Conservation (phyloP, 2,888 invertebrate genomes). For the Hirtodrosophila duncani region DNA sequence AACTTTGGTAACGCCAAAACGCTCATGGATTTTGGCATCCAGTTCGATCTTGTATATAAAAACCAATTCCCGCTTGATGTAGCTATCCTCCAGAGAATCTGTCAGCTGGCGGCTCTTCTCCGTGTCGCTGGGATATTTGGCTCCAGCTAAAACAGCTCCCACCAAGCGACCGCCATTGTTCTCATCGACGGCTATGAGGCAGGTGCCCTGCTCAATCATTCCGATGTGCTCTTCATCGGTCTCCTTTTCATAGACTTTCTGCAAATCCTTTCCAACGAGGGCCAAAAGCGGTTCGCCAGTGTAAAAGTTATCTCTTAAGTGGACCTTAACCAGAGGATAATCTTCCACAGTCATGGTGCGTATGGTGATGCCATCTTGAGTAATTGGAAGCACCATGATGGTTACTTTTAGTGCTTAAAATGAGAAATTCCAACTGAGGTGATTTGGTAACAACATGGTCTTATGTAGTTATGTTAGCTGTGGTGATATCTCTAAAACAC, state of each 20-base stretch:
- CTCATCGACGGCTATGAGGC: slow-evolving; percentile 15
- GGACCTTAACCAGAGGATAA: slow-evolving; percentile 1
- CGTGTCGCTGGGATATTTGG: slow-evolving; percentile 4
- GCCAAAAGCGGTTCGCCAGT: slow-evolving; percentile 6
- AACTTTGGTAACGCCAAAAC: slow-evolving; percentile 34
- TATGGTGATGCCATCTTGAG: slow-evolving; percentile 3
- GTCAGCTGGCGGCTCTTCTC: not conserved
- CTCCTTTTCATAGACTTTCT: slow-evolving; percentile 2
- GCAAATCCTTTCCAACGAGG: not conserved
- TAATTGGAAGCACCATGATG: too few relatives aligned
- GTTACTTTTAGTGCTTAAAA: too few relatives aligned
- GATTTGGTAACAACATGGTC: too few relatives aligned
- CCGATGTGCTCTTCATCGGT: slow-evolving; percentile 2
- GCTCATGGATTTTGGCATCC: slow-evolving; percentile 47
- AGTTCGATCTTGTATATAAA: slow-evolving; percentile 40
- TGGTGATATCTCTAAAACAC: too few relatives aligned
- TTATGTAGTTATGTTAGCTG: too few relatives aligned
- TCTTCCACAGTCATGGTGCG: slow-evolving; percentile 11
- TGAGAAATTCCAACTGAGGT: too few relatives aligned
- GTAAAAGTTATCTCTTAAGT: slow-evolving; percentile 10
- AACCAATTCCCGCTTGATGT: slow-evolving; percentile 32
- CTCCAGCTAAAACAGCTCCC: slow-evolving; percentile 6
- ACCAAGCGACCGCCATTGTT: slow-evolving; percentile 3
- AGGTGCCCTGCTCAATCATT: slow-evolving; percentile 18
- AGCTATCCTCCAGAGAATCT: not conserved